Conservation (phyloP, 2,113 vertebrate species). For the Bubo bubo region DNA sequence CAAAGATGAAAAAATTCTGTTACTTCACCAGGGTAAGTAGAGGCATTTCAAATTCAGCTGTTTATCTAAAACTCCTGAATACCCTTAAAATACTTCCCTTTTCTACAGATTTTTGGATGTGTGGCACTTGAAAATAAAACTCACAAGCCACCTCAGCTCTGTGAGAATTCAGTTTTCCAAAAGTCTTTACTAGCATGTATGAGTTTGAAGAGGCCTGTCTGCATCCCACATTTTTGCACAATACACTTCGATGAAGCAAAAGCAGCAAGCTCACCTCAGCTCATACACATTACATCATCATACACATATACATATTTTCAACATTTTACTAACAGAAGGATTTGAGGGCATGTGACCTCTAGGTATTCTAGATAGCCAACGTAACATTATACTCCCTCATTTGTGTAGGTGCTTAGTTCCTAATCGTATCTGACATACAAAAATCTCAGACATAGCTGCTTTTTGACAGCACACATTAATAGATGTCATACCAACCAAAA, state of each 20-base stretch:
- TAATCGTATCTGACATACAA: accelerated
- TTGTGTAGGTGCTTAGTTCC: neutral
- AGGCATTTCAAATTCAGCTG: neutral
- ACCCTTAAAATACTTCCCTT: neutral
- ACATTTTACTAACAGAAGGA: neutral
- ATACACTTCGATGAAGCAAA: neutral
- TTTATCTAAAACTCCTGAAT: neutral
- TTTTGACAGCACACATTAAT: neutral
- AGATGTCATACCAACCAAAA: neutral
- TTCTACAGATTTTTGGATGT: neutral
- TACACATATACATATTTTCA: neutral
- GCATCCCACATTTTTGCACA: neutral
- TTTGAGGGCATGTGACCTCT: neutral
- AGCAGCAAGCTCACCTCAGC: neutral
- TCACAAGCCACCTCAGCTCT: neutral
- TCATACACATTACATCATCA: neutral
- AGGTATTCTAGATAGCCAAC: neutral
- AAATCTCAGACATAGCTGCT: neutral
- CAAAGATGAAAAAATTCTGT: neutral
- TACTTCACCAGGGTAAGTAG: neutral
- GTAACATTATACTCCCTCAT: neutral
- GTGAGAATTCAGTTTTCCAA: neutral
- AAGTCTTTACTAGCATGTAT: neutral
- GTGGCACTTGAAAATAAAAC: neutral
- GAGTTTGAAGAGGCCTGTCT: neutral